Percentiles rank a stretch among this genome's conserved stretches.
Evolutionary conservation across 2,888 invertebrate genomes (phyloP).

Genomic region (Thysanoteuthis rhombus): DNA sequence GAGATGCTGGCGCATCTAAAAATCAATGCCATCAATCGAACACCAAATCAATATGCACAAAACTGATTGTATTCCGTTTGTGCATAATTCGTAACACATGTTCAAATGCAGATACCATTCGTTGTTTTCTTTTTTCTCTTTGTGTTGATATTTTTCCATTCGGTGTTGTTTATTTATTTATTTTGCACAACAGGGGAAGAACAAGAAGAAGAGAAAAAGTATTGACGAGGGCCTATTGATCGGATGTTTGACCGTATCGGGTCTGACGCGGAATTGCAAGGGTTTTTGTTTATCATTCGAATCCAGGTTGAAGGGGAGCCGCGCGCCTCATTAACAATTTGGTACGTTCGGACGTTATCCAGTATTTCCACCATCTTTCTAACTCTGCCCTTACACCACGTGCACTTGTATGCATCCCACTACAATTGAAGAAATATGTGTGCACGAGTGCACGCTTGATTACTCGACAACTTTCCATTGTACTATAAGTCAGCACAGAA

Average conservation of each 20-base stretch:
- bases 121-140: background rate
- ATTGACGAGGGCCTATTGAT: background rate
- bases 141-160: background rate
- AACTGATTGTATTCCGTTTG: background rate
- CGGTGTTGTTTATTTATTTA: background rate
- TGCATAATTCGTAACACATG: background rate
- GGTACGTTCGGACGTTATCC: background rate
- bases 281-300: background rate
- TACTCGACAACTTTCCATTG: too few species aligned
- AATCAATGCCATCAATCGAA: background rate
- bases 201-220: background rate
- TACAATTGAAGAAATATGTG: too few species aligned
- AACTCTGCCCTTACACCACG: background rate
- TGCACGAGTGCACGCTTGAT: too few species aligned
- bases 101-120: background rate
- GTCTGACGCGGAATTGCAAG: background rate
- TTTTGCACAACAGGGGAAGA: background rate
- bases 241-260: background rate
- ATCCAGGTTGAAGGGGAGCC: background rate
- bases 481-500: too few species aligned
- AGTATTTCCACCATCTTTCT: background rate
- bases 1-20: too few species aligned
- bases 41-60: background rate
- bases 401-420: too few species aligned
- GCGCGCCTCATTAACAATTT: background rate